Evolutionary conservation across 1,140 invertebrate genomes (phyloP), one percentile per base, ranked within the genome.

Genomic region (Phenacoccus solenopsis): DNA sequence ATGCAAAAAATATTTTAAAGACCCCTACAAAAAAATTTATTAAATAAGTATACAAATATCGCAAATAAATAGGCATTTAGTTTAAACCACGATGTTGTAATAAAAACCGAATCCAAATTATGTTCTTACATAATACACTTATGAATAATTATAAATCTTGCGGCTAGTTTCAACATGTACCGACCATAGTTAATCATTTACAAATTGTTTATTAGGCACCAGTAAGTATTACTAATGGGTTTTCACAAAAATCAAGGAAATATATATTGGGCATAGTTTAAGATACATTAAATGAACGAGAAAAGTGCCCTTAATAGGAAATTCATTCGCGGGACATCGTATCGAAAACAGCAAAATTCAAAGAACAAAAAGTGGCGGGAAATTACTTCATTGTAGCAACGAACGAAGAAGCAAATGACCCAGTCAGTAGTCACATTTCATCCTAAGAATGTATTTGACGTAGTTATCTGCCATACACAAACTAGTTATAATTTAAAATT

Each of bases 121-220:
- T 49, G 16, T 49, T 49, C 38, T 49, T 49, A 49, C 38, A 49
- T 49, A 49, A 49, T n/a, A n/a, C 38, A 49, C 16, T n/a, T 49
- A 49, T 49, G 38, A 49, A 49, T 49, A 49, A 49, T 49, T 49
- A 49, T 49, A 49, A 49, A 49, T 49, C 38, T 49, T 49, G 38
- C 16, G 38, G 38, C 38, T 49, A 49, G 38, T 49, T 49, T 49
- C 38, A 49, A 49, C 38, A 49, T 49, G 38, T n/a, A 49, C 38
- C 38, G 16, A 49, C 38, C 38, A 16, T n/a, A 49, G 12, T 49
- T 49, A 49, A 49, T 49, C 38, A n/a, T 49, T 16, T 49, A 49
- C 16, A 49, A 49, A 9, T 16, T n/a, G 38, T 16, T 9, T n/a
- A 49, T 49, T 49, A 49, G 38, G 38, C 16, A 16, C 38, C 16